Evolutionary conservation across 2,888 invertebrate species (phyloP).

Genomic region (Andrena fulva): DNA sequence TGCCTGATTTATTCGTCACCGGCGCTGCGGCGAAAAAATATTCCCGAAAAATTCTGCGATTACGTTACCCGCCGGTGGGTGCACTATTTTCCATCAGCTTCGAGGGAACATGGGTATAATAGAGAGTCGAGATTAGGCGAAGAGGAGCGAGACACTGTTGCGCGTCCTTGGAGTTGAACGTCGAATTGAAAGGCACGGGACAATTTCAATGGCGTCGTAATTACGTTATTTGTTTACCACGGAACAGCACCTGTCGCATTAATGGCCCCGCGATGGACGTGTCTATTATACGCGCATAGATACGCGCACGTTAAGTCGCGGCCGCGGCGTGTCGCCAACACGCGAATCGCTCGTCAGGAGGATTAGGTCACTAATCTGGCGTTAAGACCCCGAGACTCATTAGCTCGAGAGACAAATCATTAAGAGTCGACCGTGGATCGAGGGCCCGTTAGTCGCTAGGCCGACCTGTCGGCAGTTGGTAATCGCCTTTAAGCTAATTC

Average conservation of each 20-base stretch:
- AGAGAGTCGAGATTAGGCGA: neutral
- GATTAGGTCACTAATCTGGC: constrained; percentile 72
- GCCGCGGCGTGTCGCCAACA: constrained; percentile 60
- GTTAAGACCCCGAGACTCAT: constrained; percentile 71
- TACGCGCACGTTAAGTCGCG: constrained; percentile 52
- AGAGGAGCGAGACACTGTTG: neutral
- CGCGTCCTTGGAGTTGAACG: neutral
- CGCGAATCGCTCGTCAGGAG: constrained; percentile 72
- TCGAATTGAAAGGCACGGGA: constrained; percentile 23
- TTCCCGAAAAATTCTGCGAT: neutral
- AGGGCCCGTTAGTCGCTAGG: constrained; percentile 65
- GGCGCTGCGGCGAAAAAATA: neutral
- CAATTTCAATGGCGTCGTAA: constrained; percentile 47
- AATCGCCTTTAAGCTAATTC: constrained; percentile 66
- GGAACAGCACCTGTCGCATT: constrained; percentile 62
- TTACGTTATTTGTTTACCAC: constrained; percentile 63
- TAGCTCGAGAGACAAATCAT: constrained; percentile 69
- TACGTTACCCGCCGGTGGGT: neutral
- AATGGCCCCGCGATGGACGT: constrained; percentile 50
- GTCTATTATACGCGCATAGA: constrained; percentile 56
- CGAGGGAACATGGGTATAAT: neutral
- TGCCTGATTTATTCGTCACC: constrained; percentile 45
- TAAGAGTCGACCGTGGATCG: constrained; percentile 57
- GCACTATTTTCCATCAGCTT: neutral
- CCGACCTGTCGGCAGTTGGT: constrained; percentile 62